These are phyloP conservation scores for Ornithoptera alexandrae DNA, from an alignment of 2,888 invertebrate species.

Conservation along the genomic window DNA sequence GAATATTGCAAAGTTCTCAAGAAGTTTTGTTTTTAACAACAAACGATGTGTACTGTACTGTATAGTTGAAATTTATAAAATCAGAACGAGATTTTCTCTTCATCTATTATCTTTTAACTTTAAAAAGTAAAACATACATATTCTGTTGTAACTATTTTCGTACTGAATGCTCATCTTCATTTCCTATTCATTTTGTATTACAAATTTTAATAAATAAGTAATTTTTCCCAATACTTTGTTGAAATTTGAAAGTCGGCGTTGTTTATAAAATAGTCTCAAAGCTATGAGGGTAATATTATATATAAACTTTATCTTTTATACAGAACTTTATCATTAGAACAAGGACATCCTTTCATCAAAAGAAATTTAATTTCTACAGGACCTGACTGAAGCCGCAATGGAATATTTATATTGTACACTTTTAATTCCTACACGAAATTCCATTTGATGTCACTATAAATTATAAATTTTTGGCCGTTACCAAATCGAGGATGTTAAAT, in stretches of 20 bases:
- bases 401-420: neutral
- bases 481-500: conserved; percentile 44
- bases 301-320: too few species aligned
- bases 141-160: neutral
- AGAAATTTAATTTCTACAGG: too few species aligned
- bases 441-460: conserved; percentile 41
- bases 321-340: too few species aligned
- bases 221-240: too few species aligned
- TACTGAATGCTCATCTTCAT: neutral
- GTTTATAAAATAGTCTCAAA: too few species aligned
- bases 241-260: too few species aligned
- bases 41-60: conserved; percentile 32
- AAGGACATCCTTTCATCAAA: too few species aligned
- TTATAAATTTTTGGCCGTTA: conserved; percentile 48
- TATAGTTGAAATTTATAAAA: conserved; percentile 34
- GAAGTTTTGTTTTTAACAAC: conserved; percentile 32
- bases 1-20: conserved; percentile 38
- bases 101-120: conserved; percentile 13
- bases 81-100: conserved; percentile 31
- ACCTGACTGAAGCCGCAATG: too few species aligned
- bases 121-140: conserved; percentile 4
- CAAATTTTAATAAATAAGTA: too few species aligned
- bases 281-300: too few species aligned
- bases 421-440: conserved; percentile 32
- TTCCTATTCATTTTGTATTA: too few species aligned